Conservation (phyloP, 2,888 invertebrate species). For the Drosophila quinaria region DNA sequence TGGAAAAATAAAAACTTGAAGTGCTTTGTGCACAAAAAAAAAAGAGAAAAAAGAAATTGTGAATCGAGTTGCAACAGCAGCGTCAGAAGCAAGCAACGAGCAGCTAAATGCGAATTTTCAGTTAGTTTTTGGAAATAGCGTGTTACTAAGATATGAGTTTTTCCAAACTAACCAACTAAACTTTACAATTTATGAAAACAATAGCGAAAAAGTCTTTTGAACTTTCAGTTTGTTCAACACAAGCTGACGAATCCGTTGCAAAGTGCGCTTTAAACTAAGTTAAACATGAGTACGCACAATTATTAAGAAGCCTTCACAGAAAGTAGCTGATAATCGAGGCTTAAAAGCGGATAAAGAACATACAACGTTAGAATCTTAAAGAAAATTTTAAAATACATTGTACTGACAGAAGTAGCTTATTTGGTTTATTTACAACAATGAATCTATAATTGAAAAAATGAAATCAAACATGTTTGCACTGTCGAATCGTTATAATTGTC, state of each 20-base stretch:
- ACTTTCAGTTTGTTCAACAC: conserved; percentile 7
- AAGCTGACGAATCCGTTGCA: neutral
- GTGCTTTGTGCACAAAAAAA: conserved; percentile 19
- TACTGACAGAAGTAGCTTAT: no score
- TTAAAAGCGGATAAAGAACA: no score
- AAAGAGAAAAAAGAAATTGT: conserved; percentile 20
- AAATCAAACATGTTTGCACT: no score
- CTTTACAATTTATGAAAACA: conserved; percentile 47
- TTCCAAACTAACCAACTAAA: conserved; percentile 36
- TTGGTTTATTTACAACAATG: no score
- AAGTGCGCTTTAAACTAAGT: conserved; percentile 1
- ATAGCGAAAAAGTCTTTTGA: conserved; percentile 7
- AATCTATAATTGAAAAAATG: no score
- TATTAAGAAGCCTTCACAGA: no score
- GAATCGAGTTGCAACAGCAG: conserved; percentile 8
- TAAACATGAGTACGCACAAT: neutral
- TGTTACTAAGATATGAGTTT: conserved; percentile 31
- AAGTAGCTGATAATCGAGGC: no score
- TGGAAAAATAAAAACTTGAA: conserved; percentile 22
- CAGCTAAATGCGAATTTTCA: conserved; percentile 44
- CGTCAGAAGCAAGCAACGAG: conserved; percentile 11
- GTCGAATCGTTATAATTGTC: no score
- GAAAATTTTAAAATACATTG: no score
- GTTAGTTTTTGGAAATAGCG: conserved; percentile 42
- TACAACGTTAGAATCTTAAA: no score